Percentiles rank a stretch among this genome's conserved stretches.
Evolutionary conservation across 2,797 vertebrate species (phyloP).

Genomic region (Pogoniulus pusillus): DNA sequence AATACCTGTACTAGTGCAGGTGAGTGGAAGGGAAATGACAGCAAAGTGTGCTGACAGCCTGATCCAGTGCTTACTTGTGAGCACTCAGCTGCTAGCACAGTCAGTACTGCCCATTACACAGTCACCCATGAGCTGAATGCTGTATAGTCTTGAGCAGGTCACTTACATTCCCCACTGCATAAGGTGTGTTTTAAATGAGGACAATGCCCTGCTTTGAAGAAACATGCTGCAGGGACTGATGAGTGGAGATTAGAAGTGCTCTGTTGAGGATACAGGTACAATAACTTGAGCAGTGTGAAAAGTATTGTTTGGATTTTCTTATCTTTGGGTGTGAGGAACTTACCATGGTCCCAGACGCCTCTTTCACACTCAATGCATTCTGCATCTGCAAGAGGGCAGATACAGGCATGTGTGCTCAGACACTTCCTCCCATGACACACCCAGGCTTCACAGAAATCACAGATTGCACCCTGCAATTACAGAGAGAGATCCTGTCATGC

Average conservation of each 20-base stretch:
- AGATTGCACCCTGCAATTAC: constrained; percentile 87
- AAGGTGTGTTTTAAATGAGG: neutral
- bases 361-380: constrained; percentile 97
- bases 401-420: constrained; percentile 91
- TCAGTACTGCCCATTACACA: neutral
- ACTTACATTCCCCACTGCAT: neutral
- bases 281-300: neutral
- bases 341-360: constrained; percentile 95
- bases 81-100: neutral
- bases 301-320: neutral
- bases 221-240: neutral
- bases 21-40: neutral
- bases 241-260: neutral
- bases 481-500: neutral
- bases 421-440: constrained; percentile 96
- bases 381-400: constrained; percentile 89
- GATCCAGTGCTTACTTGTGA: neutral
- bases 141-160: neutral
- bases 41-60: neutral
- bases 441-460: constrained; percentile 99
- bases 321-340: neutral
- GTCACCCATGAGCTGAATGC: neutral
- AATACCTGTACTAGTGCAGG: neutral
- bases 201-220: neutral
- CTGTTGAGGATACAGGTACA: neutral